These are phyloP conservation scores for Abrostola triplasia DNA, from an alignment of 2,888 invertebrate species.

Conservation along the genomic window DNA sequence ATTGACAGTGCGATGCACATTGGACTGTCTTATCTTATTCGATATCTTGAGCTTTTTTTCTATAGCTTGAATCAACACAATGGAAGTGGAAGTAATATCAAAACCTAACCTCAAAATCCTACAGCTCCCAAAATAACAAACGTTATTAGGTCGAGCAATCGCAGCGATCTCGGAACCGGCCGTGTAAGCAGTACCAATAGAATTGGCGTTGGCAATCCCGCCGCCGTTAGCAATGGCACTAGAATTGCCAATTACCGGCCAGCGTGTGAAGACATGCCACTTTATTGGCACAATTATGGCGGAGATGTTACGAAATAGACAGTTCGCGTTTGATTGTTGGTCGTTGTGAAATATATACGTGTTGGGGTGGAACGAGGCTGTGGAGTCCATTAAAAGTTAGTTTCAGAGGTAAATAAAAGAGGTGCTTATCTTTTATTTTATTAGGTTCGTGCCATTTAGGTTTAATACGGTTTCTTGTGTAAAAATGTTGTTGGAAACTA, in stretches of 20 bases:
- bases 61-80: too few relatives aligned
- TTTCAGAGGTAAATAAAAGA: constrained; percentile 2
- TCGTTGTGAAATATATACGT: constrained; percentile 11
- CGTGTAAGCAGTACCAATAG: constrained; percentile 36
- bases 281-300: constrained; percentile 43
- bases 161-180: constrained; percentile 28
- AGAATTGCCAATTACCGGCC: constrained; percentile 44
- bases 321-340: constrained; percentile 34
- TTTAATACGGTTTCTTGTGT: too few relatives aligned
- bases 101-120: not conserved
- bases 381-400: not conserved
- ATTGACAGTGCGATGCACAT: too few relatives aligned
- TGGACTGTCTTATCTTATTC: too few relatives aligned
- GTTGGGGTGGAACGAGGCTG: not conserved
- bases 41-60: too few relatives aligned
- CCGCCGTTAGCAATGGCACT: constrained; percentile 27
- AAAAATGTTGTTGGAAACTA: not conserved
- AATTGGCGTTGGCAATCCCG: constrained; percentile 47
- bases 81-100: not conserved
- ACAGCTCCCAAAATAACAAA: constrained; percentile 14
- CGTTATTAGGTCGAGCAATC: constrained; percentile 44
- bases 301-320: constrained; percentile 21
- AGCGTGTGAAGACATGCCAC: constrained; percentile 41
- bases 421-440: constrained; percentile 4
- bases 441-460: not conserved